Evolutionary conservation across 1,140 invertebrate genomes (phyloP), one percentile per base, ranked within the genome.

Genomic region (Neodiprion pinetum): DNA sequence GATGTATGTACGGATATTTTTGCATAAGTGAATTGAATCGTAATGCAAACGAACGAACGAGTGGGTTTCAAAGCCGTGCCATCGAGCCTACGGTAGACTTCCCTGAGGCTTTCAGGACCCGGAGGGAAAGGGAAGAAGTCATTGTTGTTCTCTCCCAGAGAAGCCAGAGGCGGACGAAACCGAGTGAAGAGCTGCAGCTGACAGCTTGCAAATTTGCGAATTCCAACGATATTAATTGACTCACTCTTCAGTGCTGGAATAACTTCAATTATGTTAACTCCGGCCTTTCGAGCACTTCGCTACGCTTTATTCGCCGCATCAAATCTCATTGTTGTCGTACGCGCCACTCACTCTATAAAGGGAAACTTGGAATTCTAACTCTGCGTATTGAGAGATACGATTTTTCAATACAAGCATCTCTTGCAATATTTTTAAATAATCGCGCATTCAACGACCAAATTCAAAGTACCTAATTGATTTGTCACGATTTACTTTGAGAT

Each of bases 171-270:
- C 53, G 53, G 53, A 61, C 11, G 53, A 40, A 40, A 40, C 28
- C 28, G 28, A 61, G 53, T 12, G 53, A 61, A 61, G 53, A 61
- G 53, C 53, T 61, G 53, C 3, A 61, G 9, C 11, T 61, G 53
- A 61, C 53, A 61, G 53, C 53, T 61, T 61, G 11, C 11, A 61
- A 61, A 61, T 61, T 61, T 17, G n/a, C 3, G 53, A 61, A 61
- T 61, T 61, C 53, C 53, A 61, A 61, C 53, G 53, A 17, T 61
- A 61, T 61, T 61, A 61, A 61, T 61, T 61, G 53, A 61, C 11
- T 61, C 53, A 61, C 53, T 61, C 53, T 40, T 40, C 53, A 5
- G 53, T 61, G n/a, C 11, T 61, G 53, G 53, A 61, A 61, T 17
- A 61, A 61, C 53, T 61, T 61, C 53, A 61, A 61, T 61, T 61